phyloP scores from a whole-genome alignment of 2,797 vertebrate species.

The Bothrops alternatus region DNA sequence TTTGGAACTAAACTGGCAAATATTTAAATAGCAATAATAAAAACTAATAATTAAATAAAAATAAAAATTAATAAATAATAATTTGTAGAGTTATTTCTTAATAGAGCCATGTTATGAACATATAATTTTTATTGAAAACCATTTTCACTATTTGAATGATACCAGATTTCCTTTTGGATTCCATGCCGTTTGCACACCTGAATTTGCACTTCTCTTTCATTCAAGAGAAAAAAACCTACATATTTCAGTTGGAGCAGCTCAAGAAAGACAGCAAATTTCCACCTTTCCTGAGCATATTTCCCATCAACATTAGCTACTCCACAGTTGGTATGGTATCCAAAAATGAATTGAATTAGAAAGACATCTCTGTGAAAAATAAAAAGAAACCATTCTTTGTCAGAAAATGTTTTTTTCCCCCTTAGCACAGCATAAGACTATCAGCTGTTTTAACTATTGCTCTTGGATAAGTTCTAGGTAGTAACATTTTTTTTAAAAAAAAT shows the following conservation, averaged over 20 bases:
- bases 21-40: background rate
- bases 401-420: background rate
- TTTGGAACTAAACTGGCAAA: background rate
- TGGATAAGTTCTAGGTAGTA: background rate
- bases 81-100: background rate
- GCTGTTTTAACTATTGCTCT: background rate
- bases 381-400: background rate
- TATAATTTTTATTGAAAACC: background rate
- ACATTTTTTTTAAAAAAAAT: background rate
- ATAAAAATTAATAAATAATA: background rate
- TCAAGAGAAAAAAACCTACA: background rate
- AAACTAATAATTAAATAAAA: background rate
- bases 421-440: background rate
- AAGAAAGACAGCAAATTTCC: background rate
- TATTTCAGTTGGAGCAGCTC: background rate
- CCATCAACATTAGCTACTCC: background rate
- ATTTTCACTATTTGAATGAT: background rate
- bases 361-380: constrained; percentile 1
- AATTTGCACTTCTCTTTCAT: background rate
- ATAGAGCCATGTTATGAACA: background rate
- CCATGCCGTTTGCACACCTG: background rate
- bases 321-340: constrained; percentile 15
- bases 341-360: constrained; percentile 8
- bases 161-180: background rate
- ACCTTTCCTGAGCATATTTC: constrained; percentile 13